Conservation (phyloP, 2,113 vertebrate species). For the Halcyon senegalensis region DNA sequence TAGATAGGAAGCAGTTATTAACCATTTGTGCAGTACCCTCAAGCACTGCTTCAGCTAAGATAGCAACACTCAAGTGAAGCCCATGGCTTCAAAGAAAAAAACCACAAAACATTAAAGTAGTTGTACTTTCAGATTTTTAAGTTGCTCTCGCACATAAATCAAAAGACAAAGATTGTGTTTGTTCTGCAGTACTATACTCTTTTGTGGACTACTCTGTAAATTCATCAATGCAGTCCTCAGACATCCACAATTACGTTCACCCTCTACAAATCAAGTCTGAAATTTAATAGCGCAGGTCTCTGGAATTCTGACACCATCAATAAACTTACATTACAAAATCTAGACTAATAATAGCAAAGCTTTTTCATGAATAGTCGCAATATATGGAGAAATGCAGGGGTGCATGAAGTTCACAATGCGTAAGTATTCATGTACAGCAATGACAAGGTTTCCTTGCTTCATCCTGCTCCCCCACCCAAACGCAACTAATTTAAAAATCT, state of each 20-base stretch:
- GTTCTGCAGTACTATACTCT: background rate
- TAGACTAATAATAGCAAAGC: background rate
- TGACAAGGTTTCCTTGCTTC: background rate
- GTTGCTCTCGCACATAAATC: background rate
- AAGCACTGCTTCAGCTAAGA: background rate
- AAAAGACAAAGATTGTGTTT: background rate
- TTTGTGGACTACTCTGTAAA: background rate
- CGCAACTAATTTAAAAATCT: background rate
- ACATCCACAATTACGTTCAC: background rate
- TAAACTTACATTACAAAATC: background rate
- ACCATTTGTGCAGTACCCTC: background rate
- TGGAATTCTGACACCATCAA: background rate
- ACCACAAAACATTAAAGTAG: background rate
- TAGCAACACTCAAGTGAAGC: background rate
- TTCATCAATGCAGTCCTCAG: background rate
- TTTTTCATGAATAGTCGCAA: background rate
- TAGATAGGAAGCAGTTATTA: background rate
- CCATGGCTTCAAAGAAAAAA: background rate
- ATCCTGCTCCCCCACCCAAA: background rate
- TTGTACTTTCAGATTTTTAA: background rate
- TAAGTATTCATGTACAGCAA: background rate
- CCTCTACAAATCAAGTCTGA: background rate
- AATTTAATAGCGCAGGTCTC: background rate
- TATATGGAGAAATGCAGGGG: background rate
- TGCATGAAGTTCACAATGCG: background rate